Base-by-base conservation (phyloP, 2,797 vertebrate genomes). In the Nyctalus aviator region DNA sequence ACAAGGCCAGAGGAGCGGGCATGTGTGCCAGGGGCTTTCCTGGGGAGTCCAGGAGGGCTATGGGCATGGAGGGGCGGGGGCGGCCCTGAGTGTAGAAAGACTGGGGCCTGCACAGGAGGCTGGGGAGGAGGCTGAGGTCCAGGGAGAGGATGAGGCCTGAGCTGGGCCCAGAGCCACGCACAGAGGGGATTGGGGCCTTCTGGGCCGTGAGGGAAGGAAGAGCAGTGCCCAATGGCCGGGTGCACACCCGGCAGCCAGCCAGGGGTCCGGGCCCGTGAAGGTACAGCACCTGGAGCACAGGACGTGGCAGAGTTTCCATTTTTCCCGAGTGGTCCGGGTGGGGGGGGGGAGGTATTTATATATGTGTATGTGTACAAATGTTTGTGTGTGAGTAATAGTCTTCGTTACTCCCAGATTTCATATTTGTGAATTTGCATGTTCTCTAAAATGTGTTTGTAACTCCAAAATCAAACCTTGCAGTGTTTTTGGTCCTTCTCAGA, bases 301-400 rank as follows among this genome's bases (percentile, higher is more conserved):
- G 27, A 62, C 50, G n/a, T 30, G 5, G 55, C 13, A 6, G 1
- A 23, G 32, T 27, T 75, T 73, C 30, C n/a, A 6, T n/a, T 77
- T 75, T 37, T 64, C 46, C 25, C 73, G 5, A 71, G 71, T 46
- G 53, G 44, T 32, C 23, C 18, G 17, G 8, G 30, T 3, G 1
- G 1, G 9, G 4, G 30, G 6, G 21, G 0, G 37, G 37, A n/a
- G n/a, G 37, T 53, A 3, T 27, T 18, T 30, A 2, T 17, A 5
- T 11, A 13, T 27, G 17, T 66, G 6, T 11, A 6, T 8, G 18
- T 35, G n/a, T 10, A 84, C 62, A 37, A 7, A 15, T 23, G 1
- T 35, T 30, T 35, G 32, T 20, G 53, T 48, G 5, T 78, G 20
- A 17, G 18, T 53, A 27, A 25, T 41, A n/a, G 17, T 53, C 46